phyloP scores from a whole-genome alignment of 2,113 vertebrate species.

The Tympanuchus pallidicinctus region DNA sequence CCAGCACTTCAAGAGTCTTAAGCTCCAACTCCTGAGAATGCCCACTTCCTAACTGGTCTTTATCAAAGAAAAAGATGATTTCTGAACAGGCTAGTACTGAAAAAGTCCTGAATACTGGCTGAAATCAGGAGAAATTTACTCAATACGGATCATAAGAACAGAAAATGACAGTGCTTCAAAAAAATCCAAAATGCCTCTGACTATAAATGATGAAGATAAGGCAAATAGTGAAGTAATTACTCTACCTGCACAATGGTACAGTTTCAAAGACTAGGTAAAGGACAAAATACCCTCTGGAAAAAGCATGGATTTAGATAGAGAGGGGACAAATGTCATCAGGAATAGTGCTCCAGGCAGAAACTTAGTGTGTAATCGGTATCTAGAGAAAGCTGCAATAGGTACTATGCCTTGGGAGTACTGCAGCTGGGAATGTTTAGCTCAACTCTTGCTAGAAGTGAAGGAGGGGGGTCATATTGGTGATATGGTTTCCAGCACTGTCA shows the following conservation, averaged over 20 bases:
- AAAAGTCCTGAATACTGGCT: background rate
- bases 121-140: background rate
- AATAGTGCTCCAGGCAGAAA: background rate
- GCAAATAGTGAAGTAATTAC: background rate
- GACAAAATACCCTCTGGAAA: background rate
- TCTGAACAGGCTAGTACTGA: background rate
- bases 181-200: background rate
- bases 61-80: background rate
- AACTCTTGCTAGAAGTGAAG: background rate
- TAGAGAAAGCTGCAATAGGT: background rate
- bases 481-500: background rate
- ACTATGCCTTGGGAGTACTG: background rate
- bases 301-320: background rate
- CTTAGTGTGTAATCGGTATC: background rate
- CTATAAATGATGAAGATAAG: background rate
- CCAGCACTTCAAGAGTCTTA: fast-evolving
- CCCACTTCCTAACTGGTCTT: background rate
- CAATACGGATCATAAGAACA: background rate
- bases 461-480: background rate
- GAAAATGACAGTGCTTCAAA: background rate
- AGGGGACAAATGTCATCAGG: background rate
- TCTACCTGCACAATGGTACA: background rate
- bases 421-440: background rate
- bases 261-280: background rate
- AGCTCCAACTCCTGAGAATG: background rate